A percentile compares a stretch with the other conserved stretches of the same genome.
Evolutionary conservation across 2,113 vertebrate species (phyloP).

Genomic region (Hippocampus barbouri): DNA sequence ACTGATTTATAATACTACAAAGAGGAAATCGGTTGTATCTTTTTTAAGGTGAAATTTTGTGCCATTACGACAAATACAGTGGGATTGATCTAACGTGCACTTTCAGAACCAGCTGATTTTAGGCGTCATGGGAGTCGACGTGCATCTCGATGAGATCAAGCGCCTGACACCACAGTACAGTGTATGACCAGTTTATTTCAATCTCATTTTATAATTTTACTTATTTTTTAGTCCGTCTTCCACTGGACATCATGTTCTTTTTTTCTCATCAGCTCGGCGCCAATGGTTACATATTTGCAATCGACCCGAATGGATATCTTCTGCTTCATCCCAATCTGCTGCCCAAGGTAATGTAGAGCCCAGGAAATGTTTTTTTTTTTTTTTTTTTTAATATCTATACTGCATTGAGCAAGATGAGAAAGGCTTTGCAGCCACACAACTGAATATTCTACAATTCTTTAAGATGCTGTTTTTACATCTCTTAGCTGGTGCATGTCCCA

Average conservation of each 20-base stretch:
- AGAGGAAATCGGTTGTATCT: background rate
- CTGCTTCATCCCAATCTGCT: constrained; percentile 95
- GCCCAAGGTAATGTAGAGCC: constrained; percentile 76
- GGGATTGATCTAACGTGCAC: background rate
- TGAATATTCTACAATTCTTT: too few relatives aligned
- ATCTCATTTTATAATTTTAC: background rate
- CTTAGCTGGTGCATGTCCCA: constrained; percentile 86
- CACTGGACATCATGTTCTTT: background rate
- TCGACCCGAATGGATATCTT: constrained; percentile 97
- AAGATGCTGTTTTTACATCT: background rate
- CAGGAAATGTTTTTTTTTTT: background rate
- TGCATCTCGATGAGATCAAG: constrained; percentile 95
- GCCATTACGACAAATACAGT: background rate
- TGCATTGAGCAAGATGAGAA: background rate
- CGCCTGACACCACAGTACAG: constrained; percentile 90
- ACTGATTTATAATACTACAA: background rate
- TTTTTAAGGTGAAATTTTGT: background rate
- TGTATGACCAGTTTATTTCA: constrained; percentile 68
- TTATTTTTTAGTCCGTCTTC: background rate
- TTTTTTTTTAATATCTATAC: background rate
- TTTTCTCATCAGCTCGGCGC: constrained; percentile 74
- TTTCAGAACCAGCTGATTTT: constrained; percentile 95
- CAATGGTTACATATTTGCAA: constrained; percentile 97
- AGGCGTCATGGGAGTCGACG: constrained; percentile 96
- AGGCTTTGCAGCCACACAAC: background rate